Evolutionary conservation across 2,113 vertebrate species (phyloP), one percentile per base, ranked within the genome.

Genomic region (Nyctereutes procyonoides): DNA sequence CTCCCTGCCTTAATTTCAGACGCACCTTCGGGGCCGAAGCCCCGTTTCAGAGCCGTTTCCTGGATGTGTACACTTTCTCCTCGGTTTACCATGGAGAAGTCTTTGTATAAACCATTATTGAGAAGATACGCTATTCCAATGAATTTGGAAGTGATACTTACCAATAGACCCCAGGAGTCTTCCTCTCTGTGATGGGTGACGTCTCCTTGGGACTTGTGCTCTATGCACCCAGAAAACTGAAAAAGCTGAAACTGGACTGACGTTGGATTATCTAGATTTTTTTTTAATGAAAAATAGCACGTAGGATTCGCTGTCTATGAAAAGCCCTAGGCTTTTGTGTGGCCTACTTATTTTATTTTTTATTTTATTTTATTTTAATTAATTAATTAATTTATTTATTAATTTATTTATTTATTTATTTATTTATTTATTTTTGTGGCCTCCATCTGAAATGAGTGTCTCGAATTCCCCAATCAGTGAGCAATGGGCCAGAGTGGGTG

Each of bases 91-190:
- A 26, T 80, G 77, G 69, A 65, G 48, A 53, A 84, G 20, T 76
- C 53, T 90, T 88, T 88, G 63, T 1, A 6, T 56, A 89, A 91
- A 79, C 22, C 20, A 10, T 4, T 88, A 53, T 91, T 82, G 20
- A 62, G 84, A 96, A 96, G 14, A 22, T 43, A 38, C 0, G 94
- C 56, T 90, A 2, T 82, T 96, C 85, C 80, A 93, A 95, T 88
- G 32, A 92, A 62, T 90, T 63, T 80, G 63, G 76, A 69, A 83
- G 48, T 77, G n/a, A 63, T 95, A 67, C 20, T 95, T 79, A 26
- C 35, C 13, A 80, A 10, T 56, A 60, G 38, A 58, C 13, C n/a
- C 12, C 53, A 22, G 85, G 58, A 85, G 16, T 77, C 24, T 51
- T 82, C 90, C 35, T 69, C 19, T 63, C 12, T 53, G 48, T 53